These are phyloP conservation scores for Acheta domesticus DNA, from an alignment of 2,888 invertebrate species.

Conservation along the genomic window DNA sequence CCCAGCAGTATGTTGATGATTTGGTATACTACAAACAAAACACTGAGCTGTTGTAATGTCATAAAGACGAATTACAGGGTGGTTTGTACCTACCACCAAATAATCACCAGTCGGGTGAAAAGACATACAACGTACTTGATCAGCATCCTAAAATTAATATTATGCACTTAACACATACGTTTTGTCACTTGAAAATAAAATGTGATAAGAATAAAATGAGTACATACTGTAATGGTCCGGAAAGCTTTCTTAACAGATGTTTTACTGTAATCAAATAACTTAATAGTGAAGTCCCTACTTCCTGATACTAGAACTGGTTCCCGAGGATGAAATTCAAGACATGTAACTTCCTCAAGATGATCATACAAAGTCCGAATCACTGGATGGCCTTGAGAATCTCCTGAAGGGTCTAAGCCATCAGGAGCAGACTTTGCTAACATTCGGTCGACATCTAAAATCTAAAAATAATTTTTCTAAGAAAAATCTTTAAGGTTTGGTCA, in stretches of 20 bases:
- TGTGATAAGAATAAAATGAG: not conserved
- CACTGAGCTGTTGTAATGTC: constrained; percentile 95
- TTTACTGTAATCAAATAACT: constrained; percentile 97
- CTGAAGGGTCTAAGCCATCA: constrained; percentile 47
- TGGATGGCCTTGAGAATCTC: constrained; percentile 89
- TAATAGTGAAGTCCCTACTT: constrained; percentile 88
- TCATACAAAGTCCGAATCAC: constrained; percentile 97
- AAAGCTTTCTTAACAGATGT: constrained; percentile 97
- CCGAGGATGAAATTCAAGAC: constrained; percentile 92
- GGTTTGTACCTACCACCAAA: constrained; percentile 88
- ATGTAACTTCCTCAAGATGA: constrained; percentile 96
- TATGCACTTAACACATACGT: not conserved
- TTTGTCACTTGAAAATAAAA: not conserved
- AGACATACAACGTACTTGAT: constrained; percentile 82
- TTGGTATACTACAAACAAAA: constrained; percentile 87
- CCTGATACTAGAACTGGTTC: constrained; percentile 94
- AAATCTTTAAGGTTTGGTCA: not conserved
- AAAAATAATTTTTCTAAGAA: constrained; percentile 31
- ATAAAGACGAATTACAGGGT: constrained; percentile 85
- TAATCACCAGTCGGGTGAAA: constrained; percentile 96
- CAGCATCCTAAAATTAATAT: constrained; percentile 67
- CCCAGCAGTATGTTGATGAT: constrained; percentile 72
- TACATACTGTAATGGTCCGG: constrained; percentile 80
- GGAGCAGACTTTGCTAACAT: constrained; percentile 98
- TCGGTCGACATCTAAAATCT: constrained; percentile 96